phyloP scores from a whole-genome alignment of 2,888 invertebrate genomes.

The Hedychridium roseum region DNA sequence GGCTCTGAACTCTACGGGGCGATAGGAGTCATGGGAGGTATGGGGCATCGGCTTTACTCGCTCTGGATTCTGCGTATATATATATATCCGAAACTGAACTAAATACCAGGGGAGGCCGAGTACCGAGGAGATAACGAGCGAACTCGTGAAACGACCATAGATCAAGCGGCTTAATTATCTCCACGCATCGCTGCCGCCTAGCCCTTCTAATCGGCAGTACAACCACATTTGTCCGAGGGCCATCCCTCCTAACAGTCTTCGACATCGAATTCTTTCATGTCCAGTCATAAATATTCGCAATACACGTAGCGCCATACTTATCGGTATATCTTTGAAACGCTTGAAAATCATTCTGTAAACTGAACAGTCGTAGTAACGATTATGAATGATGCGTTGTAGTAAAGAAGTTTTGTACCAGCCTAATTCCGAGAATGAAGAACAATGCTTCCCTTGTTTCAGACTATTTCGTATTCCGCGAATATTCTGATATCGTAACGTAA shows the following conservation, averaged over 20 bases:
- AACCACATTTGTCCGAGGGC: conserved; percentile 36
- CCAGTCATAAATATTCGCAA: not conserved
- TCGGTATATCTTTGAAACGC: not conserved
- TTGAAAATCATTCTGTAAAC: too few relatives aligned
- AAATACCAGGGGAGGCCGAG: conserved; percentile 52
- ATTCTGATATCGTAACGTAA: too few relatives aligned
- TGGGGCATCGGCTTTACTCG: conserved; percentile 37
- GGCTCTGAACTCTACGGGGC: conserved; percentile 45
- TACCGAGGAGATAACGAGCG: conserved; percentile 63
- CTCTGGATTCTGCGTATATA: conserved; percentile 45
- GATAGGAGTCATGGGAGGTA: conserved; percentile 13
- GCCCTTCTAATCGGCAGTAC: conserved; percentile 45
- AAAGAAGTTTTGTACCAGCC: too few relatives aligned
- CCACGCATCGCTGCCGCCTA: conserved; percentile 56
- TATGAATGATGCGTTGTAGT: too few relatives aligned
- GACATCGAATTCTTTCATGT: conserved; percentile 1
- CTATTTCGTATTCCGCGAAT: too few relatives aligned
- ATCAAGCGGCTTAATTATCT: conserved; percentile 64
- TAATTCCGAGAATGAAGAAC: too few relatives aligned
- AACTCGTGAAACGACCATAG: conserved; percentile 64
- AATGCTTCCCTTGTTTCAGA: too few relatives aligned
- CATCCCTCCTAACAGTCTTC: conserved; percentile 23
- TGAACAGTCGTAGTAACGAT: too few relatives aligned
- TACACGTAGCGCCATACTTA: not conserved
- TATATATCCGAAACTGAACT: conserved; percentile 54